A percentile compares a stretch with the other conserved stretches of the same genome.
Conservation (phyloP, 1,140 invertebrate species). For the Bradynema listronoti region DNA sequence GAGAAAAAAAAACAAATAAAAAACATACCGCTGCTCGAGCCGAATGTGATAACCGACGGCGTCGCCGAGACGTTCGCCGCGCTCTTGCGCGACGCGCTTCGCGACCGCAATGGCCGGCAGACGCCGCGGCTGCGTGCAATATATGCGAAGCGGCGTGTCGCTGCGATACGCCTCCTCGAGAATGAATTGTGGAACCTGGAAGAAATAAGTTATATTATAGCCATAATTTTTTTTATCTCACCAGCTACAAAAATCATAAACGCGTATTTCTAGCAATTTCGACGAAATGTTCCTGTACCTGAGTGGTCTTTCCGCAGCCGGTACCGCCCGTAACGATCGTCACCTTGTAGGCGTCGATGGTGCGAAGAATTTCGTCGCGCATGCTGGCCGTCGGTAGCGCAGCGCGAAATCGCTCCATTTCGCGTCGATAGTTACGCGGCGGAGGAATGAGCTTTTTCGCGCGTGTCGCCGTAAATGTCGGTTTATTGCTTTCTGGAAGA, state of each 20-base stretch:
- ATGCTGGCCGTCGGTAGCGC: not conserved
- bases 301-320: conserved; percentile 82
- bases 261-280: not conserved
- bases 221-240: conserved; percentile 6
- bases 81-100: conserved; percentile 74
- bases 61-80: conserved; percentile 75
- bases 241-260: too few relatives aligned
- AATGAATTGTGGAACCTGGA: conserved; percentile 77
- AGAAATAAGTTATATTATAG: conserved; percentile 23
- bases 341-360: not conserved
- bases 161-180: conserved; percentile 69
- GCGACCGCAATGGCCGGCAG: conserved; percentile 78
- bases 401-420: not conserved
- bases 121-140: conserved; percentile 84
- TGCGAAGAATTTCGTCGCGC: not conserved
- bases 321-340: conserved; percentile 72
- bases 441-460: not conserved
- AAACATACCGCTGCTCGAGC: conserved; percentile 64
- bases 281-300: conserved; percentile 57
- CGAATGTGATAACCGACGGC: conserved; percentile 89
- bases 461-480: not conserved
- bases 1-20: not conserved
- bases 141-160: conserved; percentile 71
- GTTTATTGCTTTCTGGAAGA: not conserved
- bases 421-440: not conserved